phyloP scores from a whole-genome alignment of 2,113 vertebrate species.

The Polypterus senegalus region DNA sequence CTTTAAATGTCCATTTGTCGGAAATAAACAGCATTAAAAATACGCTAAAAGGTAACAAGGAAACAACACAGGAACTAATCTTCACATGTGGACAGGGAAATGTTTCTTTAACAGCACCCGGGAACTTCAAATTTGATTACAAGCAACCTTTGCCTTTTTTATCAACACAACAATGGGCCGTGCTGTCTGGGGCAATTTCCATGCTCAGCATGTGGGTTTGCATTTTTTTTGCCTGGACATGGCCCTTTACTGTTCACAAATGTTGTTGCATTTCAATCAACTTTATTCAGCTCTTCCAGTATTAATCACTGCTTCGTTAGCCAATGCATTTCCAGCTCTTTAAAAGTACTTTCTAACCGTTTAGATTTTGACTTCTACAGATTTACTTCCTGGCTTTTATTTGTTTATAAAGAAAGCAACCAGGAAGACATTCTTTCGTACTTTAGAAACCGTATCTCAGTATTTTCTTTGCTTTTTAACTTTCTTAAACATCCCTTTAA shows the following conservation, averaged over 20 bases:
- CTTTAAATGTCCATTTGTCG: background rate
- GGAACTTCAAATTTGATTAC: constrained; percentile 97
- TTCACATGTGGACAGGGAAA: constrained; percentile 53
- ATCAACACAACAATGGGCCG: constrained; percentile 79
- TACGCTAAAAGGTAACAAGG: constrained; percentile 6
- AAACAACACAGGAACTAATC: background rate
- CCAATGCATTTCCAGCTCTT: constrained; percentile 19
- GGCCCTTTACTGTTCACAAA: constrained; percentile 84
- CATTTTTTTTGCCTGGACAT: constrained; percentile 75
- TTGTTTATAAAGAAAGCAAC: too few relatives aligned
- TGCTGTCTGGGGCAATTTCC: constrained; percentile 97
- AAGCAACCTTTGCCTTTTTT: constrained; percentile 96
- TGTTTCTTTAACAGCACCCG: constrained; percentile 69
- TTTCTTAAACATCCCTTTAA: too few relatives aligned
- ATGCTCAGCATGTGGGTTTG: constrained; percentile 96
- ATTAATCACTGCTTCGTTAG: constrained; percentile 62
- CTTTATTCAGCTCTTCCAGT: constrained; percentile 59
- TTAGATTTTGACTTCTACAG: constrained; percentile 1
- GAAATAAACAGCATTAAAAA: constrained; percentile 6
- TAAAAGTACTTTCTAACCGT: constrained; percentile 18
- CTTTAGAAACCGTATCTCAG: too few relatives aligned
- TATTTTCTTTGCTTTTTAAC: too few relatives aligned
- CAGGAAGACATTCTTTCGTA: too few relatives aligned
- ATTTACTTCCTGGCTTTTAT: background rate
- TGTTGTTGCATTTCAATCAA: constrained; percentile 73